Conservation (phyloP, 1,140 invertebrate species). For the Leptinotarsa defecta region DNA sequence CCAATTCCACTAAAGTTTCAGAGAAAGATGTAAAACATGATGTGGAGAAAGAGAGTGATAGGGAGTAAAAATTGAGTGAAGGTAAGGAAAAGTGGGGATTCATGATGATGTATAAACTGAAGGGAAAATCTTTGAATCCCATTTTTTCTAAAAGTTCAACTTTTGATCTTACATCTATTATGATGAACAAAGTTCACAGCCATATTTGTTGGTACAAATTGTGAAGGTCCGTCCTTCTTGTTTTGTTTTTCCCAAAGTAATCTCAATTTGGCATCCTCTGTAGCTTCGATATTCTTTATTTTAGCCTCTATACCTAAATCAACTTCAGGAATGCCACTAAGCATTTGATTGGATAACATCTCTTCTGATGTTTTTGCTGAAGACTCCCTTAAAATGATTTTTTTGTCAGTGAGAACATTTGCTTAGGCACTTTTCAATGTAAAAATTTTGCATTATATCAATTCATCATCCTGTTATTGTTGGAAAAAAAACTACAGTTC, state of each 20-base stretch:
- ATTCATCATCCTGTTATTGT: too few relatives aligned
- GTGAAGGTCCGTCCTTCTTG: constrained; percentile 92
- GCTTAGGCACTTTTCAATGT: too few relatives aligned
- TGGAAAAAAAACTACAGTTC: too few relatives aligned
- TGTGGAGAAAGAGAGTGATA: too few relatives aligned
- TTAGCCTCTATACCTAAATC: constrained; percentile 98
- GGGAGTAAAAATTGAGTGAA: too few relatives aligned
- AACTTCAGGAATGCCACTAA: constrained; percentile 99
- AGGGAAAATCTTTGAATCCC: not conserved
- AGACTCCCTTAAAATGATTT: constrained; percentile 46
- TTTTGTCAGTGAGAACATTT: too few relatives aligned
- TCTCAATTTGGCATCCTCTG: constrained; percentile 95
- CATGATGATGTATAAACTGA: not conserved
- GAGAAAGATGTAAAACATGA: too few relatives aligned
- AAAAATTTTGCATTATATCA: too few relatives aligned
- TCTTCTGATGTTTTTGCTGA: constrained; percentile 79
- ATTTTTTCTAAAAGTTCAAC: not conserved
- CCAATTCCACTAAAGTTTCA: too few relatives aligned
- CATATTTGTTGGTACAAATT: constrained; percentile 97
- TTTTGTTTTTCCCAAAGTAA: constrained; percentile 85
- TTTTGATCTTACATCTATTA: constrained; percentile 77
- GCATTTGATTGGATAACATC: constrained; percentile 99
- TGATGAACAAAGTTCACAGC: constrained; percentile 98
- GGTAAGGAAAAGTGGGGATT: too few relatives aligned
- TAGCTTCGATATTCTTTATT: constrained; percentile 97